Conservation (phyloP, 2,888 invertebrate genomes). For the Clostera curtula region DNA sequence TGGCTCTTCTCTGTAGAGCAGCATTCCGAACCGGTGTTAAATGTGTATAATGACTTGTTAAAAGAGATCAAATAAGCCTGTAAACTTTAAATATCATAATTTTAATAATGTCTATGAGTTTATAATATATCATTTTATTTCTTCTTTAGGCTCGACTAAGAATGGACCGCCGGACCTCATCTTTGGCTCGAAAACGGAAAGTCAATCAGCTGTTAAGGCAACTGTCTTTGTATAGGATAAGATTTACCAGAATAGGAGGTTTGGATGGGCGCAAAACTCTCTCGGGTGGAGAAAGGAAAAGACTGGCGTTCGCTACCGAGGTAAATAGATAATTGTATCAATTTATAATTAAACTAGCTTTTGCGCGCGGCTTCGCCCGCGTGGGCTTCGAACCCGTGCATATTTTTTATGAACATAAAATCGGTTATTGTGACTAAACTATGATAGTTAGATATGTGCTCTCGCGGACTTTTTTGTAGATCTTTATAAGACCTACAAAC, state of each 20-base stretch:
- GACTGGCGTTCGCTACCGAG: conserved; percentile 94
- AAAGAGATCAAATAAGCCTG: background rate
- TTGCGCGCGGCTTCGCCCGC: too few relatives aligned
- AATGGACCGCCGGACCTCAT: conserved; percentile 80
- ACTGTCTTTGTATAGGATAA: conserved; percentile 81
- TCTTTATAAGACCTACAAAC: too few relatives aligned
- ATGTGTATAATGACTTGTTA: conserved; percentile 3
- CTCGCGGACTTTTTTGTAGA: too few relatives aligned
- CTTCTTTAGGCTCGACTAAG: conserved; percentile 83
- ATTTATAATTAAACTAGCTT: too few relatives aligned
- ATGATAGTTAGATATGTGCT: too few relatives aligned
- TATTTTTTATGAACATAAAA: too few relatives aligned
- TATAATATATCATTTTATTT: background rate
- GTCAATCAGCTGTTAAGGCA: conserved; percentile 82
- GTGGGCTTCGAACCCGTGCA: too few relatives aligned
- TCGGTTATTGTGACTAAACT: too few relatives aligned
- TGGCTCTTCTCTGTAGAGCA: background rate
- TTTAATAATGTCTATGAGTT: background rate
- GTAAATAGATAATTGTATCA: too few relatives aligned
- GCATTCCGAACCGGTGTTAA: background rate
- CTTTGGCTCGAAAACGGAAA: conserved; percentile 76
- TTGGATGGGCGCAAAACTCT: conserved; percentile 84
- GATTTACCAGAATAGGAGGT: conserved; percentile 86
- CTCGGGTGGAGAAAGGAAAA: conserved; percentile 95
- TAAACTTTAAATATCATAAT: too few relatives aligned